These are phyloP conservation scores for Bombyx mandarina DNA, from an alignment of 1,140 invertebrate species.

Conservation along the genomic window DNA sequence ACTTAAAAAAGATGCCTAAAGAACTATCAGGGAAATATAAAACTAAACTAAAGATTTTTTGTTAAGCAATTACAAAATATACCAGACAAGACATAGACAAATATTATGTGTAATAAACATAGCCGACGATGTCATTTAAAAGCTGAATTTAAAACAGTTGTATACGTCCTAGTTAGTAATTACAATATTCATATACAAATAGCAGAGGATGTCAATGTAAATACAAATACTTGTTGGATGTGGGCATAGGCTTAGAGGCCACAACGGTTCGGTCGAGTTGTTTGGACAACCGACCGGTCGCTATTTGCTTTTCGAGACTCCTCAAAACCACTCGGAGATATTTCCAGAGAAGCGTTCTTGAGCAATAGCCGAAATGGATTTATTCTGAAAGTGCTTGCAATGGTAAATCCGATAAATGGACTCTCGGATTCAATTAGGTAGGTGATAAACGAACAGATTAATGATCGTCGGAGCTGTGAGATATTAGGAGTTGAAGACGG, in stretches of 20 bases:
- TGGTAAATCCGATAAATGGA: too few species aligned
- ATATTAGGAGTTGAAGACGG: too few species aligned
- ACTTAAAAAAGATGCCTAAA: background rate
- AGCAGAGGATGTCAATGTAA: constrained; percentile 41
- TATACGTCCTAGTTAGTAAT: constrained; percentile 20
- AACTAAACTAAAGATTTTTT: background rate
- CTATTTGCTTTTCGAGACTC: constrained; percentile 46
- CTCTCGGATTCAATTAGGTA: too few species aligned
- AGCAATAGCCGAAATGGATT: constrained; percentile 10
- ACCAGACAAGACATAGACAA: too few species aligned
- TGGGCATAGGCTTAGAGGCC: constrained; percentile 36
- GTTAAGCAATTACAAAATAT: background rate
- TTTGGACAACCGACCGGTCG: constrained; percentile 61
- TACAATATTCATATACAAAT: constrained; percentile 53
- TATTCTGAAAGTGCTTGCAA: too few species aligned
- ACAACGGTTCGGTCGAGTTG: constrained; percentile 24
- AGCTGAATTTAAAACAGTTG: constrained; percentile 9
- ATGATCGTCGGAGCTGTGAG: too few species aligned
- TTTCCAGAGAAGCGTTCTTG: constrained; percentile 40
- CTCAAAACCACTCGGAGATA: constrained; percentile 54
- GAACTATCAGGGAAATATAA: background rate
- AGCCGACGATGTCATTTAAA: background rate
- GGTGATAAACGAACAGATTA: too few species aligned
- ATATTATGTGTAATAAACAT: too few species aligned
- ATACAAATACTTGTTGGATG: constrained; percentile 38